A percentile compares a stretch with the other conserved stretches of the same genome.
These are phyloP conservation scores for Aleiodes leptofemur DNA, from an alignment of 2,888 invertebrate species.

Conservation along the genomic window DNA sequence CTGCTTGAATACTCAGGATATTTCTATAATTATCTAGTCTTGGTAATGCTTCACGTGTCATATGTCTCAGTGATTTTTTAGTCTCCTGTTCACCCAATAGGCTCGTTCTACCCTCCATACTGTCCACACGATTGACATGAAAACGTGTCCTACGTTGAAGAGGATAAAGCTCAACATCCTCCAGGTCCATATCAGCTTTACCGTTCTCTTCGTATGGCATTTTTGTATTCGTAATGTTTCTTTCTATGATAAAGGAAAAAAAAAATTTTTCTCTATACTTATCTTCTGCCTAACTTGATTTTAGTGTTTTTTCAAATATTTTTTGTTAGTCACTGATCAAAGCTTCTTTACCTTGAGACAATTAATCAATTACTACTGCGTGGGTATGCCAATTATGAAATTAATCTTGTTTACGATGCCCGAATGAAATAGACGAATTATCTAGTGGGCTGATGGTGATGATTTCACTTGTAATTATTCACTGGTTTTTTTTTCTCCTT, in stretches of 20 bases:
- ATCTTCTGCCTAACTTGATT: neutral
- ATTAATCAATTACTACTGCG: conserved; percentile 67
- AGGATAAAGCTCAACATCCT: conserved; percentile 72
- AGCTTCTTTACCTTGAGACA: conserved; percentile 59
- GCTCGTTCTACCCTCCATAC: conserved; percentile 74
- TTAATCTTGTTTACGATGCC: conserved; percentile 65
- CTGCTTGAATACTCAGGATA: conserved; percentile 91
- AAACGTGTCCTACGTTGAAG: conserved; percentile 77
- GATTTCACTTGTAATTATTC: neutral
- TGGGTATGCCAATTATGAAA: conserved; percentile 70
- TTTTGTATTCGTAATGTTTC: conserved; percentile 3
- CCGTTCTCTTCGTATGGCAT: conserved; percentile 69
- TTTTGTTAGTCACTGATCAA: conserved; percentile 44
- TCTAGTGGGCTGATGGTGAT: conserved; percentile 13
- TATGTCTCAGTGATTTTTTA: conserved; percentile 76
- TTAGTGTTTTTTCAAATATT: conserved; percentile 35
- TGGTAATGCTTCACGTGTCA: conserved; percentile 91
- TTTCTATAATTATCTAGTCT: conserved; percentile 93
- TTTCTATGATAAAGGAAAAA: neutral
- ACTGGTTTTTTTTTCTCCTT: neutral
- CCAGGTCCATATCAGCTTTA: conserved; percentile 63
- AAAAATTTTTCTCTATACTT: neutral
- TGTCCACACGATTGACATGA: conserved; percentile 80
- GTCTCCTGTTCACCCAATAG: conserved; percentile 72
- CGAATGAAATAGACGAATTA: conserved; percentile 46